These are phyloP conservation scores for Corynorhinus townsendii DNA, from an alignment of 2,113 vertebrate species.

Conservation along the genomic window DNA sequence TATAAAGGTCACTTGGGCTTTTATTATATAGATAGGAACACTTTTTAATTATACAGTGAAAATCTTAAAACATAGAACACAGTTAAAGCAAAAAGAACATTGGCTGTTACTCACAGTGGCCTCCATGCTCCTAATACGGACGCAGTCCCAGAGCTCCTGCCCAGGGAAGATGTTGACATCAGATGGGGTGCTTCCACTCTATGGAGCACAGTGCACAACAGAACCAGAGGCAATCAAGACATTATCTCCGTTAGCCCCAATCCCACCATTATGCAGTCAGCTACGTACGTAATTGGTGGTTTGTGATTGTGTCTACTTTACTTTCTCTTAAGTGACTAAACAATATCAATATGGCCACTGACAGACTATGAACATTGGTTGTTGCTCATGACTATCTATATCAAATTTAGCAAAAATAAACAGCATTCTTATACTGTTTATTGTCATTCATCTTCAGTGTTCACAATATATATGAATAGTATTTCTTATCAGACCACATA, in stretches of 20 bases:
- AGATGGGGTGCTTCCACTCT: too few relatives aligned
- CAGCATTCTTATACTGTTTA: accelerated
- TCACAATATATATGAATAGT: not conserved
- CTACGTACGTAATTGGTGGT: too few relatives aligned
- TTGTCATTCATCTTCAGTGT: not conserved
- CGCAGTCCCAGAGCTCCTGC: not conserved
- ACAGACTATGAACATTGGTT: not conserved
- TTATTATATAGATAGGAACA: too few relatives aligned
- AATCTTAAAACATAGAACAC: not conserved
- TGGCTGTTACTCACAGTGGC: not conserved
- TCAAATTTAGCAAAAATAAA: not conserved
- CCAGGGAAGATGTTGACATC: accelerated
- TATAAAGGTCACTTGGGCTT: too few relatives aligned
- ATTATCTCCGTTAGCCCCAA: not conserved
- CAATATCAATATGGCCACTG: too few relatives aligned
- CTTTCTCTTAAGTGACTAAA: not conserved
- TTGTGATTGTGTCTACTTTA: not conserved
- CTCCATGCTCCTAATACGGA: not conserved
- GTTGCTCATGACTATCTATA: not conserved
- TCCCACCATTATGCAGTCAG: not conserved
- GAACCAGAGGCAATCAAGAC: not conserved
- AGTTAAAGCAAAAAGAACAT: not conserved
- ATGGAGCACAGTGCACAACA: not conserved
- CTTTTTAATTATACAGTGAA: not conserved
- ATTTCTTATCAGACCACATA: too few relatives aligned